phyloP scores from a whole-genome alignment of 2,888 invertebrate genomes.

The Euplagia quadripunctaria region DNA sequence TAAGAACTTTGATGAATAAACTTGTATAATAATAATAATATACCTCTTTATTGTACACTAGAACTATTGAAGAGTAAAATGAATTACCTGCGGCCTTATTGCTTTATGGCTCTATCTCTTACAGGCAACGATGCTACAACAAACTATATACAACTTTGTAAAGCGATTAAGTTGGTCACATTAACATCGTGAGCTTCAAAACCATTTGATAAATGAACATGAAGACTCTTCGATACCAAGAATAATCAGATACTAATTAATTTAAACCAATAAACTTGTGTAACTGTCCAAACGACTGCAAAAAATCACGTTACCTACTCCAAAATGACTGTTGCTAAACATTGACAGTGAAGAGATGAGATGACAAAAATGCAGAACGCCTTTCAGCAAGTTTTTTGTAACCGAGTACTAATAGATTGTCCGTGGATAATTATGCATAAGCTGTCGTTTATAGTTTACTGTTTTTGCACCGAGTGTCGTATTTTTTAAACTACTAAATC shows the following conservation, averaged over 20 bases:
- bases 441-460: not conserved
- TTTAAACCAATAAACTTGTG: not conserved
- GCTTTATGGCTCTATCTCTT: too few relatives aligned
- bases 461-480: not conserved
- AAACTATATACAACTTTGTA: not conserved
- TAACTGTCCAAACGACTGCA: not conserved
- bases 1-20: not conserved
- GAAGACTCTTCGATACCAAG: not conserved
- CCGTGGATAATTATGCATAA: not conserved
- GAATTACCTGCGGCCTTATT: too few relatives aligned
- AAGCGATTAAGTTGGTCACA: not conserved
- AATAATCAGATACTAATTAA: not conserved
- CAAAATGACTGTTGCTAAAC: not conserved
- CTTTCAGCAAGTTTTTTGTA: slow-evolving; percentile 1
- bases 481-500: not conserved
- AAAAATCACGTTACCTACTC: not conserved
- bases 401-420: not conserved
- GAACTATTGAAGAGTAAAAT: too few relatives aligned
- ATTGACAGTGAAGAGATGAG: not conserved
- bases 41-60: too few relatives aligned
- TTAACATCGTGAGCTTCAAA: not conserved
- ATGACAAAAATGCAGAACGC: not conserved
- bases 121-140: too few relatives aligned
- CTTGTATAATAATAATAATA: too few relatives aligned
- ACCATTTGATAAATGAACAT: not conserved